phyloP scores from a whole-genome alignment of 1,140 invertebrate genomes.

The Scaptomyza graminum region DNA sequence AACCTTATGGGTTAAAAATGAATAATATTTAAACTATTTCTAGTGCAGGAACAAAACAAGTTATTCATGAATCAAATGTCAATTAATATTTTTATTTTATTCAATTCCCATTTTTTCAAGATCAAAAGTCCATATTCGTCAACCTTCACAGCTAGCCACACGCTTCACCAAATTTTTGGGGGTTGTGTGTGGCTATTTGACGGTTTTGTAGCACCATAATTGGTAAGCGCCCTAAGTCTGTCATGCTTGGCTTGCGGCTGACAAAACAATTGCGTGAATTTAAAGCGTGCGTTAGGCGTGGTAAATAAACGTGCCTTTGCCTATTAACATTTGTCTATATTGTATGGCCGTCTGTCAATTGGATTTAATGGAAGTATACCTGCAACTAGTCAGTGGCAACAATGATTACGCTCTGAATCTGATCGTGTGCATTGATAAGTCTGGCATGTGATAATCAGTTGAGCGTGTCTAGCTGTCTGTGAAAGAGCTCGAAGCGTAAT shows the following conservation, averaged over 20 bases:
- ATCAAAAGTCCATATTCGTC: neutral
- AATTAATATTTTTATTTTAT: neutral
- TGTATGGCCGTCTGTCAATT: conserved; percentile 35
- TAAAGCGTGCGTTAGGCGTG: conserved; percentile 68
- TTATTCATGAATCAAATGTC: neutral
- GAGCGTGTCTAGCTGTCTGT: conserved; percentile 18
- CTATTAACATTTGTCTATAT: conserved; percentile 30
- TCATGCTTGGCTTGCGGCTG: conserved; percentile 54
- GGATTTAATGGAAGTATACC: conserved; percentile 20
- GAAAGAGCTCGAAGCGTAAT: neutral
- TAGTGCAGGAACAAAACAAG: too few species aligned
- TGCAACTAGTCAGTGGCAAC: neutral
- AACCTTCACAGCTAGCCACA: conserved; percentile 24
- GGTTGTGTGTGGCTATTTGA: conserved; percentile 10
- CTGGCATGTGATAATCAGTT: conserved; percentile 18
- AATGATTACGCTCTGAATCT: conserved; percentile 22
- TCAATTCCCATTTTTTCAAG: conserved; percentile 14
- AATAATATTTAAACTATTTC: too few species aligned
- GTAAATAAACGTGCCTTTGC: conserved; percentile 63
- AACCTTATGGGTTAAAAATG: too few species aligned
- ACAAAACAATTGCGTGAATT: conserved; percentile 16
- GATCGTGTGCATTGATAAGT: conserved; percentile 51
- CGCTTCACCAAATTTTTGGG: conserved; percentile 7
- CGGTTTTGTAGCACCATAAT: conserved; percentile 65
- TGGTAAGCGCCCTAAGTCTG: conserved; percentile 55